These are phyloP conservation scores for Cephonodes hylas DNA, from an alignment of 2,888 invertebrate species.

Conservation along the genomic window DNA sequence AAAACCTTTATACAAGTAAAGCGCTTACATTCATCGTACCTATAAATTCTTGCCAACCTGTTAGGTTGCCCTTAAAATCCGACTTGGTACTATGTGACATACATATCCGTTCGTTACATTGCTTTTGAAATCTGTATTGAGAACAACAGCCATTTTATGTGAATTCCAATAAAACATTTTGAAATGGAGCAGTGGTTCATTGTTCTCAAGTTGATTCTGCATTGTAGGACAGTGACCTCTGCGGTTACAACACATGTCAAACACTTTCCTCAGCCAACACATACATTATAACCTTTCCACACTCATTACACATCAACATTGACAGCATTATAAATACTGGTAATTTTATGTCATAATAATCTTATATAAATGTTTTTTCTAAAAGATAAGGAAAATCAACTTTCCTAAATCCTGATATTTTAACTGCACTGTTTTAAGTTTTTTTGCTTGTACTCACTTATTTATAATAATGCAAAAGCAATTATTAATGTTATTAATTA, in stretches of 20 bases:
- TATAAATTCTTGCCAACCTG: not conserved
- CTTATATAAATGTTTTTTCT: no score
- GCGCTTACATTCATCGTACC: not conserved
- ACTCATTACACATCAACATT: not conserved
- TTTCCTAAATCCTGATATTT: no score
- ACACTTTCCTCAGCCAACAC: constrained; percentile 8
- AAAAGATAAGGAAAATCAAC: no score
- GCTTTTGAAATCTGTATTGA: not conserved
- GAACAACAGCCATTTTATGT: not conserved
- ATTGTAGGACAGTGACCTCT: constrained; percentile 1
- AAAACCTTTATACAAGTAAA: constrained; percentile 20
- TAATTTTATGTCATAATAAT: not conserved
- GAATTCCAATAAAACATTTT: constrained; percentile 12
- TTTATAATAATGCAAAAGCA: not conserved
- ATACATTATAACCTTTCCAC: not conserved
- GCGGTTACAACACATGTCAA: constrained; percentile 2
- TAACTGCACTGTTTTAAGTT: no score
- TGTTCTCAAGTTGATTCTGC: not conserved
- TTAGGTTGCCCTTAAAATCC: not conserved
- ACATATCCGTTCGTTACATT: not conserved
- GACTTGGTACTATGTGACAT: not conserved
- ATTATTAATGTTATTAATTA: not conserved
- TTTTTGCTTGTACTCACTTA: not conserved
- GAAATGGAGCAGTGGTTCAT: constrained; percentile 10
- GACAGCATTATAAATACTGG: not conserved